Percentiles rank a stretch among this genome's conserved stretches.
Evolutionary conservation across 1,140 invertebrate species (phyloP).

Genomic region (Hyposmocoma kahamanoa): DNA sequence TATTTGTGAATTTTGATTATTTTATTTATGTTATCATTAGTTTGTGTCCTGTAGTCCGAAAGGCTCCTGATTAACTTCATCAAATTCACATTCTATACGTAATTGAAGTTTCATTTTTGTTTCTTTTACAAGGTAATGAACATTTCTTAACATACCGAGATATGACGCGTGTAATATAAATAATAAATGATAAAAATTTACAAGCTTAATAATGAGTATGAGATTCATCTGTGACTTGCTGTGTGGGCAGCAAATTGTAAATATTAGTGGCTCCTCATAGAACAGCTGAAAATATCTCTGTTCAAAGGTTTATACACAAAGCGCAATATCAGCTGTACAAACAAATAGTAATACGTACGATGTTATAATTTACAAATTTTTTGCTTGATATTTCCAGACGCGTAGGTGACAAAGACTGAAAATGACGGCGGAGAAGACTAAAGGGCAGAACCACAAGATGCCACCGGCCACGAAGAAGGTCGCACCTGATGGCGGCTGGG

Average conservation of each 20-base stretch:
- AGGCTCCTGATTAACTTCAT: too few relatives aligned
- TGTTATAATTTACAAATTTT: neutral
- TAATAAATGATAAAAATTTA: neutral
- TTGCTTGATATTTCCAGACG: slow-evolving; percentile 34
- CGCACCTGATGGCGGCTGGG: slow-evolving; percentile 85
- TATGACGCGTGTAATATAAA: too few relatives aligned
- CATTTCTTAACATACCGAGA: too few relatives aligned
- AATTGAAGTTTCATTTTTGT: too few relatives aligned
- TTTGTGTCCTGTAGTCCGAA: too few relatives aligned
- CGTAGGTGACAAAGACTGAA: slow-evolving; percentile 61
- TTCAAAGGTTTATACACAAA: neutral
- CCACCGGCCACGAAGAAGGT: slow-evolving; percentile 72
- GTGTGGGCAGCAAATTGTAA: neutral
- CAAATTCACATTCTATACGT: too few relatives aligned
- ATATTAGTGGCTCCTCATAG: neutral
- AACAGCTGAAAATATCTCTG: neutral
- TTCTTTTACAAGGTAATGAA: too few relatives aligned
- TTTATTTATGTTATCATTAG: neutral
- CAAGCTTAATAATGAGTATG: neutral
- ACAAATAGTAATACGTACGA: neutral
- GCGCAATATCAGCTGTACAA: neutral
- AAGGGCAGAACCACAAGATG: slow-evolving; percentile 40
- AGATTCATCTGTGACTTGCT: neutral
- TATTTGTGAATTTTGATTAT: neutral
- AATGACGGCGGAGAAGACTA: slow-evolving; percentile 65